Evolutionary conservation across 2,113 vertebrate species (phyloP), one percentile per base, ranked within the genome.

Genomic region (Phalacrocorax aristotelis): DNA sequence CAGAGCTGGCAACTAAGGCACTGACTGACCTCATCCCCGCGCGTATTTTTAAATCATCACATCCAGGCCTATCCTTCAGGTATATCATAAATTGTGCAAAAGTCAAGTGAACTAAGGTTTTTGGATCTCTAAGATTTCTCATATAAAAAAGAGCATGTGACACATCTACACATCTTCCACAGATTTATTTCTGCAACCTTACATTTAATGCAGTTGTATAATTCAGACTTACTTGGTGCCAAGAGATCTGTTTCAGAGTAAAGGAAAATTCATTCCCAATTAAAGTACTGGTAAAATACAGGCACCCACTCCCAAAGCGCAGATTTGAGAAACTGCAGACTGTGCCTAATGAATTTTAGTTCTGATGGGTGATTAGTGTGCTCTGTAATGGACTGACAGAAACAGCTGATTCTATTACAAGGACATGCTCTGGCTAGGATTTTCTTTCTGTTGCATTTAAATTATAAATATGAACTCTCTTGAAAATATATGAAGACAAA

Each of bases 371-470:
- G 42, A 97, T 97, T 94, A 96, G 80, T 87, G 90, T 22, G 93
- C 94, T 91, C 87, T 49, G 88, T 96, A 97, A 96, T 96, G 93
- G 96, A 89, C 97, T 61, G 92, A 92, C 86, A 93, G 92, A 95
- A 95, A 90, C 82, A 93, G 93, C 83, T 97, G 94, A 97, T 97
- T 97, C 89, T 97, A 97, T 97, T 97, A 97, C 86, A 78, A 75
- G 76, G 93, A 78, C 86, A 36, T 87, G 83, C 44, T 93, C 96
- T 97, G 95, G 93, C 52, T 29, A 60, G 60, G 75, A 83, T 95
- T 96, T 76, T 93, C 94, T 71, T 90, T 91, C 91, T 90, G 75
- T n/a, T 91, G 78, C 66, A 17, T 83, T 90, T 94, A 88, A 94
- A 96, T 96, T 83, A 96, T 80, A 93, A 61, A 92, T 79, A 92